Conservation (phyloP, 2,888 invertebrate species). For the Poecilobothrus nobilitatus region DNA sequence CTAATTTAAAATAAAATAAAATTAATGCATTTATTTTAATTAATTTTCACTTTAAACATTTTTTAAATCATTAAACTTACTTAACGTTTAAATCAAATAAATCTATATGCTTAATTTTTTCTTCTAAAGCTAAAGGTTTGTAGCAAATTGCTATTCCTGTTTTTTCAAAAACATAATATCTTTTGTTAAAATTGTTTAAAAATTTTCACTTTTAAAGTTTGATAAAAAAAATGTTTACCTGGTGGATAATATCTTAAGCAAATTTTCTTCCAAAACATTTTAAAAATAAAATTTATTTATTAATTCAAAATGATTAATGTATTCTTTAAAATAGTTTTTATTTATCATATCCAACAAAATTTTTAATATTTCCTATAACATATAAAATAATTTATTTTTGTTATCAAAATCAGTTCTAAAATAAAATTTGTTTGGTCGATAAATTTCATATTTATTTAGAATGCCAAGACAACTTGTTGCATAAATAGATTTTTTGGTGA, state of each 20-base stretch:
- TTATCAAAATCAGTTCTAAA: too few species aligned
- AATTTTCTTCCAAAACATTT: slow-evolving; percentile 44
- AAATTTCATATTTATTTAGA: too few species aligned
- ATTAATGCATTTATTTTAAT: neutral
- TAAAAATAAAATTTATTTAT: neutral
- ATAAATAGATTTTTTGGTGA: too few species aligned
- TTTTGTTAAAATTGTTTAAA: too few species aligned
- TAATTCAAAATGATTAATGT: too few species aligned
- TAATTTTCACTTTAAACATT: neutral
- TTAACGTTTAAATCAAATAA: slow-evolving; percentile 53
- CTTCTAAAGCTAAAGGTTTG: slow-evolving; percentile 50
- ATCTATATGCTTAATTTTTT: slow-evolving; percentile 54
- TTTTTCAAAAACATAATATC: slow-evolving; percentile 7
- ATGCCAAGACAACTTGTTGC: too few species aligned
- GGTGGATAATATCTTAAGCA: slow-evolving; percentile 65
- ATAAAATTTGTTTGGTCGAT: too few species aligned
- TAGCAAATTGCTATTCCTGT: slow-evolving; percentile 56
- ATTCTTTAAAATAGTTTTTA: too few species aligned
- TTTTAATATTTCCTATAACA: too few species aligned
- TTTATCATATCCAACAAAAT: too few species aligned
- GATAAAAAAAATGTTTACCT: slow-evolving; percentile 46
- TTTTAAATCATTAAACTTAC: slow-evolving; percentile 42
- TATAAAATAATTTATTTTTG: too few species aligned
- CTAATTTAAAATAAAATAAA: slow-evolving; percentile 11
- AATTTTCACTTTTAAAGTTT: too few species aligned